Evolutionary conservation across 2,888 invertebrate genomes (phyloP).

Genomic region (Sarcophaga carnaria): DNA sequence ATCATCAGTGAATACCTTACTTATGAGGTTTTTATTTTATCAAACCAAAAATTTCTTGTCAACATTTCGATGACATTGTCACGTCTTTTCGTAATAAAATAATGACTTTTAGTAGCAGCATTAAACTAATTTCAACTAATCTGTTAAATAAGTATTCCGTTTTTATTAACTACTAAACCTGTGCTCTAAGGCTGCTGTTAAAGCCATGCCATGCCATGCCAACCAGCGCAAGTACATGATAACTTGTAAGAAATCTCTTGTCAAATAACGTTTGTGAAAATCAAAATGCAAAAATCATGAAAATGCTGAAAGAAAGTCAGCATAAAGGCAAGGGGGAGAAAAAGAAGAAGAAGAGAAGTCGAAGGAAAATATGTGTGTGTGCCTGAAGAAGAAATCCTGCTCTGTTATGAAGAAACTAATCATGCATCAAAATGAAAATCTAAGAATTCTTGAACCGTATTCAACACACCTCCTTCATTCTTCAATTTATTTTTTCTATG

Average conservation of each 20-base stretch:
- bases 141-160: conserved; percentile 60
- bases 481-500: too few species aligned
- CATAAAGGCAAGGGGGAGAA: neutral
- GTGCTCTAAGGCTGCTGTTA: neutral
- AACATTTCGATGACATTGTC: conserved; percentile 44
- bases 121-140: conserved; percentile 63
- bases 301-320: neutral
- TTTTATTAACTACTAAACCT: conserved; percentile 66
- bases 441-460: neutral
- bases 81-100: conserved; percentile 53
- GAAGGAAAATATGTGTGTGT: neutral
- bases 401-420: conserved; percentile 55
- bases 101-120: conserved; percentile 56
- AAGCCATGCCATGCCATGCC: neutral
- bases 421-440: conserved; percentile 49
- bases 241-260: neutral
- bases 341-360: neutral
- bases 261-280: conserved; percentile 5
- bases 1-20: neutral
- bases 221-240: conserved; percentile 1
- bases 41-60: neutral
- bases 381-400: conserved; percentile 31
- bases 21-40: neutral
- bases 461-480: too few species aligned
- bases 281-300: conserved; percentile 38